Percentiles rank a stretch among this genome's conserved stretches.
Conservation (phyloP, 1,140 invertebrate genomes). For the Aphelenchoides fujianensis region DNA sequence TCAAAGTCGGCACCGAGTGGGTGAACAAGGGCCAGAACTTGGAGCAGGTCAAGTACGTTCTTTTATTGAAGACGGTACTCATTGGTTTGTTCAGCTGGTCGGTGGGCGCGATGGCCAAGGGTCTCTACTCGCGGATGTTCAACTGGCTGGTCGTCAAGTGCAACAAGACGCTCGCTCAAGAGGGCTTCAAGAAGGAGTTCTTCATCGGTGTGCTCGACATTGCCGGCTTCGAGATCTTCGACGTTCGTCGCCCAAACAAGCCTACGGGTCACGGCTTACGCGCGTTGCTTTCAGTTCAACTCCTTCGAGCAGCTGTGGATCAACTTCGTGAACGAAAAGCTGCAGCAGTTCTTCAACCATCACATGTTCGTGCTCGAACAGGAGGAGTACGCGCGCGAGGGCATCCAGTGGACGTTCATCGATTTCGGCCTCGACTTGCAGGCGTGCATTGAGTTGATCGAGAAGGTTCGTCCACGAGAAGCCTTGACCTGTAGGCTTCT, state of each 20-base stretch:
- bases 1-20: conserved; percentile 69
- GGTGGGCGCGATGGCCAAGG: conserved; percentile 65
- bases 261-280: neutral
- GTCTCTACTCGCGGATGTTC: conserved; percentile 61
- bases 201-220: conserved; percentile 94
- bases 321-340: conserved; percentile 99
- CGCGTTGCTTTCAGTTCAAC: conserved; percentile 91
- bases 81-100: no score
- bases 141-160: conserved; percentile 62
- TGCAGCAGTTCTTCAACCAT: conserved; percentile 99
- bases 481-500: conserved; percentile 15
- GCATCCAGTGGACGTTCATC: conserved; percentile 97
- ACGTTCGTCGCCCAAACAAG: conserved; percentile 67
- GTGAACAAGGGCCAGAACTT: conserved; percentile 73
- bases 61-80: no score
- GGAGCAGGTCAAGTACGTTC: conserved; percentile 77
- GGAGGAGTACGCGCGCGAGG: conserved; percentile 96
- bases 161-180: conserved; percentile 58
- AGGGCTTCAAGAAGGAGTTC: conserved; percentile 55
- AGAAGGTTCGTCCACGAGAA: conserved; percentile 72
- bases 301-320: conserved; percentile 99
- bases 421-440: conserved; percentile 98
- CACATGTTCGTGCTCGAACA: conserved; percentile 99
- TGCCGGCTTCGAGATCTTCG: conserved; percentile 99
- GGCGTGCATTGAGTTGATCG: conserved; percentile 97